A percentile compares a stretch with the other conserved stretches of the same genome.
These are phyloP conservation scores for Apodemus agrarius DNA, from an alignment of 2,797 vertebrate species.

Conservation along the genomic window DNA sequence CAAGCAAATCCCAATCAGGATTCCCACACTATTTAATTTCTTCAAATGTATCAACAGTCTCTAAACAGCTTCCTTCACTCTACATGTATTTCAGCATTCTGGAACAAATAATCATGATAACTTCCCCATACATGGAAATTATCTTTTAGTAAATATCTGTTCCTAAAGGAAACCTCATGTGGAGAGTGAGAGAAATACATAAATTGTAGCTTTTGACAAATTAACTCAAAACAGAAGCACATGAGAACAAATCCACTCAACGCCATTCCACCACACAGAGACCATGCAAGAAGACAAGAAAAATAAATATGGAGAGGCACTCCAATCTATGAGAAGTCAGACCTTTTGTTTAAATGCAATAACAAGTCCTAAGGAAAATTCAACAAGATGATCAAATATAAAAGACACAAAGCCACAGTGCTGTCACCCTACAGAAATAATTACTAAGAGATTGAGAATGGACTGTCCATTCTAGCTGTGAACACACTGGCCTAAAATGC, in stretches of 20 bases:
- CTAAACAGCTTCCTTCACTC: not conserved
- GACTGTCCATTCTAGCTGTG: not conserved
- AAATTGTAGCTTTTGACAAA: conserved; percentile 15
- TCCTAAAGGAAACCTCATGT: not conserved
- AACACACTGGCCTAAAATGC: not conserved
- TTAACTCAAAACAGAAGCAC: conserved; percentile 12
- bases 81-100: not conserved
- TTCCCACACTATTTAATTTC: conserved; percentile 20
- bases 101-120: not conserved
- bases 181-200: not conserved
- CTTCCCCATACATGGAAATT: not conserved
- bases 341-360: conserved; percentile 14
- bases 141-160: not conserved
- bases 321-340: not conserved
- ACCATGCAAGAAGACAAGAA: conserved; percentile 45
- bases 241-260: not conserved
- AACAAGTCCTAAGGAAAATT: conserved; percentile 4
- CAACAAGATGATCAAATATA: conserved; percentile 14
- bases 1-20: not conserved
- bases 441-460: not conserved
- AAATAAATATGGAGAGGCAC: not conserved
- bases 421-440: not conserved
- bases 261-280: not conserved
- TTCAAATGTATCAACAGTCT: not conserved
- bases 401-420: not conserved